Base-by-base conservation (phyloP, 2,113 vertebrate genomes). In the Colossoma macropomum region DNA sequence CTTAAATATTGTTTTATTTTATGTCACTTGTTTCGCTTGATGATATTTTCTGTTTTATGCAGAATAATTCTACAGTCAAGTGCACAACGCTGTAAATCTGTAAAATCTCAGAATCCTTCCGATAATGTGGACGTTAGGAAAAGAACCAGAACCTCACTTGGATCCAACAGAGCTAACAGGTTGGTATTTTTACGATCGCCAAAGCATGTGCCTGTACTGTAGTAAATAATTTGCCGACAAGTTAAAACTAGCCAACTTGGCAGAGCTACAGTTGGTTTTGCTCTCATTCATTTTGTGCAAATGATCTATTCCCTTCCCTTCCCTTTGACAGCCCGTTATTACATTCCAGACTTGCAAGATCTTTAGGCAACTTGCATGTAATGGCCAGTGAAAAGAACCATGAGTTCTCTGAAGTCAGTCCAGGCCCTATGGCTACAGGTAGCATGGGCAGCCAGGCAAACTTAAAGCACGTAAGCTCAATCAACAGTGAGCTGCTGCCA, bases 1-100 rank as follows among this genome's bases (percentile, higher is more conserved):
- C n/a, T n/a, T n/a, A n/a, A n/a, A n/a, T 45, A 6, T 17, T 68
- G 48, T 17, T 6, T 66, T 30, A 38, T 52, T 0, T 70, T 30
- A 3, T 34, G 11, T 45, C 15, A n/a, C 48, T 48, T 16, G 10
- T 52, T 52, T 23, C 65, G 13, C 23, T 48, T 59, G 17, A 48
- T 52, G 50, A 19, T 0, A 13, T 54, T n/a, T 0, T 32, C 7
- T 73, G 41, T 21, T 77, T 86, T 1, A 63, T 83, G 84, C 94
- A 96, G 95, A 92, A 94, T 96, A 93, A 95, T 97, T 92, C 92
- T 97, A 86, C 96, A 97, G 89, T 92, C 96, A 91, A 96, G 94
- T 90, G 93, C 94, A 93, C 96, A 97, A 93, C 95, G 94, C 93
- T 95, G 90, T 92, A 96, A 95, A 91, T 91, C 93, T 79, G 87